phyloP scores from a whole-genome alignment of 1,140 invertebrate species.

The Parasteatoda tepidariorum region DNA sequence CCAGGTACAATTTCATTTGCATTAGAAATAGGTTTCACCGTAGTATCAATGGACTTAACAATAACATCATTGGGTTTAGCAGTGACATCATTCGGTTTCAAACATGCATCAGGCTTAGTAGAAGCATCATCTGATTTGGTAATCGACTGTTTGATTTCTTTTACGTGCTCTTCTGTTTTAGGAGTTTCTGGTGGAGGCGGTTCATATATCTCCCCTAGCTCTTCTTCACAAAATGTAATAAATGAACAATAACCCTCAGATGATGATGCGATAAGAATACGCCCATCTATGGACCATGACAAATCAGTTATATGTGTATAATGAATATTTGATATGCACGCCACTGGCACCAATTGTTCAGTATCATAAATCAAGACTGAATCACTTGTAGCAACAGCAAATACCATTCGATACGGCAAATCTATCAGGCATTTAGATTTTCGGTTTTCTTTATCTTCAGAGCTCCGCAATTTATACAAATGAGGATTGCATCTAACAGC shows the following conservation, averaged over 20 bases:
- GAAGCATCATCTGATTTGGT: background rate
- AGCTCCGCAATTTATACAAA: slow-evolving; percentile 75
- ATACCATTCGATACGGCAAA: slow-evolving; percentile 86
- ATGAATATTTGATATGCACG: slow-evolving; percentile 89
- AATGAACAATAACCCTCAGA: slow-evolving; percentile 96
- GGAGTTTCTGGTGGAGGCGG: slow-evolving; percentile 1
- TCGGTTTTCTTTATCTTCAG: slow-evolving; percentile 36
- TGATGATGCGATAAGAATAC: slow-evolving; percentile 85
- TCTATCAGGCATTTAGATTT: slow-evolving; percentile 60
- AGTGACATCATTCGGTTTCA: background rate
- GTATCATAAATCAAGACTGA: slow-evolving; percentile 92
- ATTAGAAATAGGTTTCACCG: background rate
- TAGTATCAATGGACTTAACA: background rate
- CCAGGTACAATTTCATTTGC: background rate
- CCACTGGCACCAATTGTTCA: slow-evolving; percentile 87
- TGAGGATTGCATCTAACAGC: slow-evolving; percentile 85
- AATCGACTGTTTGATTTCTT: background rate
- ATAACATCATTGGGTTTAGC: background rate
- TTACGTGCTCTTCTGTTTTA: background rate
- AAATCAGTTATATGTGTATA: slow-evolving; percentile 93
- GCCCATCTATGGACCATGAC: slow-evolving; percentile 89
- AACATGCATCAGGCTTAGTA: background rate
- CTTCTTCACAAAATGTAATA: slow-evolving; percentile 82
- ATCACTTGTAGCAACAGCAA: slow-evolving; percentile 89
- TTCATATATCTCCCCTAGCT: slow-evolving; percentile 76